A percentile compares a stretch with the other conserved stretches of the same genome.
phyloP scores from a whole-genome alignment of 2,797 vertebrate genomes.

The Prunella strophiata region DNA sequence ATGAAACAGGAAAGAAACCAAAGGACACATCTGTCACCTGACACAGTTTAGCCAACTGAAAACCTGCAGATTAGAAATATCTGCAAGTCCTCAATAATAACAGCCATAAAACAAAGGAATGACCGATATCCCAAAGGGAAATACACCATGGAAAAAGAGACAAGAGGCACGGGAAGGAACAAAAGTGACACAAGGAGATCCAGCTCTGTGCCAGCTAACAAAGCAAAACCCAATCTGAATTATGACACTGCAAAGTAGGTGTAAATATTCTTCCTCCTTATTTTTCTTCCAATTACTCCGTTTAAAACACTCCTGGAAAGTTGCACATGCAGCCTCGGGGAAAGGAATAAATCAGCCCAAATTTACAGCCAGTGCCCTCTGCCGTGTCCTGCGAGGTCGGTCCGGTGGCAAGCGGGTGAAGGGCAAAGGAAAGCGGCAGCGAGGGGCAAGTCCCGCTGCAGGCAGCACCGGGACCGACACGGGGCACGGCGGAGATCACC shows the following conservation, averaged over 20 bases:
- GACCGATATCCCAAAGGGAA: not conserved
- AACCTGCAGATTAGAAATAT: not conserved
- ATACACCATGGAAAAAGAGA: not conserved
- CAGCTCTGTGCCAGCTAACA: not conserved
- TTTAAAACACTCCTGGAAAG: not conserved
- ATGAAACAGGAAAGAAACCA: not conserved
- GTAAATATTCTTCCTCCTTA: not conserved
- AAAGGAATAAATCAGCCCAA: not conserved
- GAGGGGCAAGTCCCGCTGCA: fast-evolving
- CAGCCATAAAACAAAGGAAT: not conserved
- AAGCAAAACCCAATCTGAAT: not conserved
- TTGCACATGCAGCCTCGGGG: not conserved
- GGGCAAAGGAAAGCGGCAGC: no score
- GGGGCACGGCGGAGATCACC: fast-evolving
- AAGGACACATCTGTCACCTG: not conserved
- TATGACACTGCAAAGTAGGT: fast-evolving
- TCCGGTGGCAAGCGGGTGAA: fast-evolving
- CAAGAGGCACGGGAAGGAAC: fast-evolving
- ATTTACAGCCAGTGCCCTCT: fast-evolving
- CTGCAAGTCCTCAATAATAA: not conserved
- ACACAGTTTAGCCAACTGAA: not conserved
- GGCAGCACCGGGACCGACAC: fast-evolving
- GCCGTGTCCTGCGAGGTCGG: fast-evolving
- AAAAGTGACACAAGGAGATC: not conserved
- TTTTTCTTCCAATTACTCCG: not conserved